Evolutionary conservation across 1,140 invertebrate genomes (phyloP), one percentile per base, ranked within the genome.

Genomic region (Drosophila ercepeae): DNA sequence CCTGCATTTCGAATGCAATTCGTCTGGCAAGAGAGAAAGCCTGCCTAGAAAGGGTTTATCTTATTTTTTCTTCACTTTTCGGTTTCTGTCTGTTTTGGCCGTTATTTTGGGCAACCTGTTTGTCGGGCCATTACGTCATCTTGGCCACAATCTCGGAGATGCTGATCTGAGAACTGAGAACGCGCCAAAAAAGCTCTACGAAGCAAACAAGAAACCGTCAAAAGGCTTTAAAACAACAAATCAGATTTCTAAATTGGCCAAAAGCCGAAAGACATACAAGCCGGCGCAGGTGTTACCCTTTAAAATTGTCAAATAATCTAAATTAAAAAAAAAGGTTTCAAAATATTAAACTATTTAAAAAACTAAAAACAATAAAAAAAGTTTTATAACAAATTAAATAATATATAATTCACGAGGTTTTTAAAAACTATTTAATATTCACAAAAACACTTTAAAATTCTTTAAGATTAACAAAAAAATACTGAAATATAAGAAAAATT

Each of bases 61-160:
- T 48, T 32, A 27, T 55, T 54, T 27, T 50, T 52, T n/a, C n/a
- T 44, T 42, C 63, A 57, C 55, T 73, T 63, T 51, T 52, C 21
- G 21, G 14, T 5, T 14, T 39, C 13, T 39, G 13, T 14, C 14
- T 61, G 27, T 7, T 45, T 36, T 50, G 34, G 16, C 59, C 41
- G 60, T 51, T 64, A 51, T 64, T 65, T 67, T 25, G 27, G 70
- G 55, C 79, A 71, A 83, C 79, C 79, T 78, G 75, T 78, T 75
- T 58, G 39, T 4, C 51, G 27, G 32, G 4, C n/a, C 42, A 71
- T 77, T 77, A 78, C 74, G 74, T 77, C 65, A 77, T 52, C 49
- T 25, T 11, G 7, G 36, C 39, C 14, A 11, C 39, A 42, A 76
- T 48, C 48, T 34, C 13, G 7, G 36, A 32, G 45, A 50, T 55